Conservation (phyloP, 1,140 invertebrate genomes). For the Drosophila equinoxialis region DNA sequence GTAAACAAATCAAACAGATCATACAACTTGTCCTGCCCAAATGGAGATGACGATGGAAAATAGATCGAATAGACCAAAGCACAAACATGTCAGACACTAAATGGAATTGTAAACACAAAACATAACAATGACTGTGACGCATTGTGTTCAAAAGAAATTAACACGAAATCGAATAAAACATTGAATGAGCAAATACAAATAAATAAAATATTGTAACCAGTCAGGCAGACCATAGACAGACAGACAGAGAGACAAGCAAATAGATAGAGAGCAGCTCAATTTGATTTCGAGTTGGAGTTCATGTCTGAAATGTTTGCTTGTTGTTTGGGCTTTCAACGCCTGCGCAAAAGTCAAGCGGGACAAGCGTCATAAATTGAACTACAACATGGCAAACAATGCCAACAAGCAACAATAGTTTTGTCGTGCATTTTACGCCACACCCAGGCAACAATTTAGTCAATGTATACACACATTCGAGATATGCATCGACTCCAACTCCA, state of each 20-base stretch:
- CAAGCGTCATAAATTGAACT: conserved; percentile 79
- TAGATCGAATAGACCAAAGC: conserved; percentile 58
- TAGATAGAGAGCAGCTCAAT: conserved; percentile 52
- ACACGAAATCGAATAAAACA: conserved; percentile 71
- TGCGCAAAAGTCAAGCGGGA: conserved; percentile 75
- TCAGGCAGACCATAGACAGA: conserved; percentile 7
- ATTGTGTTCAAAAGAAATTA: conserved; percentile 74
- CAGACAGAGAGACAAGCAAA: conserved; percentile 3
- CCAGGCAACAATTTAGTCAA: conserved; percentile 71
- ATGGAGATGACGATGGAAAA: conserved; percentile 14
- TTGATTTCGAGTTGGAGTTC: conserved; percentile 55
- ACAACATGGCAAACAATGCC: conserved; percentile 74
- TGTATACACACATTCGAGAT: conserved; percentile 53
- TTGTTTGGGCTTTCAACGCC: conserved; percentile 76
- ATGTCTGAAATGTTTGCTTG: conserved; percentile 44
- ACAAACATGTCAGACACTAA: conserved; percentile 66
- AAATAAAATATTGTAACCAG: conserved; percentile 42
- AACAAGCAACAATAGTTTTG: conserved; percentile 54
- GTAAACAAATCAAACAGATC: conserved; percentile 75
- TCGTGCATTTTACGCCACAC: conserved; percentile 74
- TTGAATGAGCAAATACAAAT: conserved; percentile 33
- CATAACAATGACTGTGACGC: conserved; percentile 59
- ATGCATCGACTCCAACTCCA: conserved; percentile 51
- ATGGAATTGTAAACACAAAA: conserved; percentile 76
- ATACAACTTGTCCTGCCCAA: conserved; percentile 76